Evolutionary conservation across 2,113 vertebrate genomes (phyloP).

Genomic region (Pelecanoides urinatrix): DNA sequence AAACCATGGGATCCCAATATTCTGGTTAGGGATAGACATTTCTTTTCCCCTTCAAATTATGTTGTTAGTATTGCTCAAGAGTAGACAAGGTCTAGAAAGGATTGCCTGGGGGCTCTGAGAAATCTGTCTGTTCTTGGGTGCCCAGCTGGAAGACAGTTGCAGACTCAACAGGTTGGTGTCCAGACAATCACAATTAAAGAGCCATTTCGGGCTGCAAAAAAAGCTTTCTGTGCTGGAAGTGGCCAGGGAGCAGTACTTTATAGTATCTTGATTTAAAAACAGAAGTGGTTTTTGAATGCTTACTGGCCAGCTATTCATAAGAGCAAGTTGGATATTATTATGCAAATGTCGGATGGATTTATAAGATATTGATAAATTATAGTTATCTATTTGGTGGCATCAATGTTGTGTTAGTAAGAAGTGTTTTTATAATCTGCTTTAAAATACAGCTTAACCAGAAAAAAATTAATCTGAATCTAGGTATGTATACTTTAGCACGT

Average conservation of each 20-base stretch:
- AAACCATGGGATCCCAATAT: not conserved
- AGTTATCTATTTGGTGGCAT: not conserved
- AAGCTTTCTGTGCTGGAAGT: not conserved
- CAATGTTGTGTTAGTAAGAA: not conserved
- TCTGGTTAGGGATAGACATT: not conserved
- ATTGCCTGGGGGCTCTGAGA: not conserved
- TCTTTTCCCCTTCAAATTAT: not conserved
- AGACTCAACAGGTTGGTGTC: not conserved
- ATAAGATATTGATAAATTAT: not conserved
- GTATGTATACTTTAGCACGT: not conserved
- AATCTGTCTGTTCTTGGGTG: not conserved
- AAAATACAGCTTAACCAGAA: not conserved
- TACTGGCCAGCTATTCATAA: not conserved
- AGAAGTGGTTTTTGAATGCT: not conserved
- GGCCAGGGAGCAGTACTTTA: not conserved
- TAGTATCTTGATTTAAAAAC: not conserved
- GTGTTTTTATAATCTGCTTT: not conserved
- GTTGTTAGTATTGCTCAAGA: not conserved
- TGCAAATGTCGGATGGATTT: not conserved
- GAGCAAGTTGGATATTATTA: not conserved
- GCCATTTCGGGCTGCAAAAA: not conserved
- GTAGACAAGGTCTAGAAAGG: not conserved
- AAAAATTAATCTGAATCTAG: not conserved
- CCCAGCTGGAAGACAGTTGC: not conserved
- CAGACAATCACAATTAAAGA: not conserved